These are phyloP conservation scores for Marmota flaviventris DNA, from an alignment of 2,113 vertebrate genomes.

Conservation along the genomic window DNA sequence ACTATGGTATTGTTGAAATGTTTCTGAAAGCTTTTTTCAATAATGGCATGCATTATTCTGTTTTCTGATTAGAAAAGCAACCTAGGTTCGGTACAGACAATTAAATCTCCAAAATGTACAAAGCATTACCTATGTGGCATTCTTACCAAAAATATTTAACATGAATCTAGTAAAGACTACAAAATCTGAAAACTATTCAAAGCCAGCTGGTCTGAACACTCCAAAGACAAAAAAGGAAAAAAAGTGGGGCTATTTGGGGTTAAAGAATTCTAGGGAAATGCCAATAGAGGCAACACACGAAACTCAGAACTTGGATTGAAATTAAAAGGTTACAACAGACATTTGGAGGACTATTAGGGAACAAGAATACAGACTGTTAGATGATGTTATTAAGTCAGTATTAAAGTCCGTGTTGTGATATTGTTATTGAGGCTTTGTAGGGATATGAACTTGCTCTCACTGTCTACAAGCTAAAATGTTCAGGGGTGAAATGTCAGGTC, in stretches of 20 bases:
- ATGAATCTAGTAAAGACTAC: not conserved
- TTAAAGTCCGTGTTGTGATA: not conserved
- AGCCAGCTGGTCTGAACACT: not conserved
- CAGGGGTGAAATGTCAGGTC: not conserved
- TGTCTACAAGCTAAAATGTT: not conserved
- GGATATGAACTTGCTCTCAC: not conserved
- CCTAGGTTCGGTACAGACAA: not conserved
- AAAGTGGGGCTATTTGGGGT: not conserved
- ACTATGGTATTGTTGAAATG: not conserved
- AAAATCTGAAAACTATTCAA: constrained; percentile 22
- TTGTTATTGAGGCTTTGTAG: not conserved
- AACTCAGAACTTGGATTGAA: constrained; percentile 20
- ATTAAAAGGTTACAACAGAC: not conserved
- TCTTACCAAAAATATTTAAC: constrained; percentile 20
- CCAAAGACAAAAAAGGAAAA: not conserved
- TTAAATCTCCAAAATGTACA: not conserved
- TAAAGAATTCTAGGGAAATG: not conserved
- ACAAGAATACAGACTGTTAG: not conserved
- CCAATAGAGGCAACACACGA: not conserved
- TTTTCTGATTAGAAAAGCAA: not conserved
- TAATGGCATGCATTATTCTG: not conserved
- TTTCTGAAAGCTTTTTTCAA: not conserved
- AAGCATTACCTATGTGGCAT: not conserved
- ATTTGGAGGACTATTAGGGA: not conserved
- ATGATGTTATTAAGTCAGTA: not conserved